phyloP scores from a whole-genome alignment of 1,140 invertebrate genomes.

The Acromyrmex heyeri region DNA sequence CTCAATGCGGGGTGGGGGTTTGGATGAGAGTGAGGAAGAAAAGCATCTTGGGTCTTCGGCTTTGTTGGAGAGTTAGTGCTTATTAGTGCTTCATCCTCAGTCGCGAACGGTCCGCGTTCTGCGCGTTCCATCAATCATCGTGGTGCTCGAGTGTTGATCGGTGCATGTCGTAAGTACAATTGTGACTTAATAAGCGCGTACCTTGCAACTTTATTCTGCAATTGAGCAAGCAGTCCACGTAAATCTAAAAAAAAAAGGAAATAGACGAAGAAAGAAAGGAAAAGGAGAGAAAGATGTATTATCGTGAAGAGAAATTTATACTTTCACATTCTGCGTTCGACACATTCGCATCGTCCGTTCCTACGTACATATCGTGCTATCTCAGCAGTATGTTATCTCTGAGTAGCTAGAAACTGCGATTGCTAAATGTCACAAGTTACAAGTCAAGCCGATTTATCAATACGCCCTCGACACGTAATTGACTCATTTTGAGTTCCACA shows the following conservation, averaged over 20 bases:
- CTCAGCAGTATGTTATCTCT: slow-evolving; percentile 14
- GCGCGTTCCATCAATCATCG: not conserved
- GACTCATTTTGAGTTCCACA: not conserved
- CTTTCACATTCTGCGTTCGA: slow-evolving; percentile 28
- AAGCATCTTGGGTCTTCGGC: slow-evolving; percentile 44
- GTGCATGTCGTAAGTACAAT: slow-evolving; percentile 39
- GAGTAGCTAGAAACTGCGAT: not conserved
- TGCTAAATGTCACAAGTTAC: slow-evolving; percentile 34
- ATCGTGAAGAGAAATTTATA: not conserved
- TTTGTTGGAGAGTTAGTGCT: not conserved
- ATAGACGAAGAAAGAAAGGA: not conserved
- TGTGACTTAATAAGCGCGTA: not conserved
- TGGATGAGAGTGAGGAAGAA: slow-evolving; percentile 62
- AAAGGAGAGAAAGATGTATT: not conserved
- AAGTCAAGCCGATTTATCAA: slow-evolving; percentile 18
- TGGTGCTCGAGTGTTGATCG: not conserved
- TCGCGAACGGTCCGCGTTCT: slow-evolving; percentile 20
- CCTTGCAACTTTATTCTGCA: not conserved
- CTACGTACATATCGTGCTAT: not conserved
- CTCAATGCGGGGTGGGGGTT: slow-evolving; percentile 40
- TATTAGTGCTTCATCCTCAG: slow-evolving; percentile 45
- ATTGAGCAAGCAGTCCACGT: not conserved
- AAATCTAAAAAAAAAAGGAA: not conserved
- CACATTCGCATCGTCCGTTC: not conserved
- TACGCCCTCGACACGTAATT: not conserved